These are phyloP conservation scores for Carposina sasakii DNA, from an alignment of 1,140 invertebrate species.

Conservation along the genomic window DNA sequence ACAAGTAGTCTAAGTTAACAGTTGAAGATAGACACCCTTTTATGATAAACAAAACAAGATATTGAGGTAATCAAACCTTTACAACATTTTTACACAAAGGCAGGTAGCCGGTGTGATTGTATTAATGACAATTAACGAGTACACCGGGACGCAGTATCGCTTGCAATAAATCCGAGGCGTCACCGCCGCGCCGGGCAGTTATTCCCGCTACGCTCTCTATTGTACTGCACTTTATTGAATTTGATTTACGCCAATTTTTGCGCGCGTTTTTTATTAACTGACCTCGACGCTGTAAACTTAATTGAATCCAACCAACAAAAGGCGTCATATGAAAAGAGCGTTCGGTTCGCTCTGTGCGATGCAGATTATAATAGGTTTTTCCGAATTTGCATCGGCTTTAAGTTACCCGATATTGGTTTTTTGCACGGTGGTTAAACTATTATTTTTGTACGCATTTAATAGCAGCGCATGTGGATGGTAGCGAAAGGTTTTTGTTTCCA, in stretches of 20 bases:
- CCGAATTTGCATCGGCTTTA: constrained; percentile 67
- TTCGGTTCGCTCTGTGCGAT: constrained; percentile 65
- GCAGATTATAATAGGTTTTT: constrained; percentile 71
- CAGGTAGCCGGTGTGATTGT: too few relatives aligned
- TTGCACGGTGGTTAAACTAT: constrained; percentile 57
- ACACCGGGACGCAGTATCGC: too few relatives aligned
- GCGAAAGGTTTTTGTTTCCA: too few relatives aligned
- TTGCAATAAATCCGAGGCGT: too few relatives aligned
- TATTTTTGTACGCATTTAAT: constrained; percentile 40
- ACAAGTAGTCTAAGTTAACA: too few relatives aligned
- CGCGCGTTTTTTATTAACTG: constrained; percentile 71
- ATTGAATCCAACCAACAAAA: constrained; percentile 70
- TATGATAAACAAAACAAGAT: too few relatives aligned
- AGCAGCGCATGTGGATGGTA: background rate
- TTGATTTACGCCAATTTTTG: constrained; percentile 72
- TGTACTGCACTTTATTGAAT: constrained; percentile 67
- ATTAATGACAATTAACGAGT: too few relatives aligned
- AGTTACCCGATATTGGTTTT: constrained; percentile 64
- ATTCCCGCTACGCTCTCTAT: constrained; percentile 56
- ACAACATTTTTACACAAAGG: too few relatives aligned
- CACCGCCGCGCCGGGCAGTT: constrained; percentile 50
- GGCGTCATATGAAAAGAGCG: constrained; percentile 69
- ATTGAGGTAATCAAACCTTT: too few relatives aligned
- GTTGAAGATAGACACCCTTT: too few relatives aligned
- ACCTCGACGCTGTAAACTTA: constrained; percentile 71